These are phyloP conservation scores for Gari tellinella DNA, from an alignment of 2,888 invertebrate genomes.

Conservation along the genomic window DNA sequence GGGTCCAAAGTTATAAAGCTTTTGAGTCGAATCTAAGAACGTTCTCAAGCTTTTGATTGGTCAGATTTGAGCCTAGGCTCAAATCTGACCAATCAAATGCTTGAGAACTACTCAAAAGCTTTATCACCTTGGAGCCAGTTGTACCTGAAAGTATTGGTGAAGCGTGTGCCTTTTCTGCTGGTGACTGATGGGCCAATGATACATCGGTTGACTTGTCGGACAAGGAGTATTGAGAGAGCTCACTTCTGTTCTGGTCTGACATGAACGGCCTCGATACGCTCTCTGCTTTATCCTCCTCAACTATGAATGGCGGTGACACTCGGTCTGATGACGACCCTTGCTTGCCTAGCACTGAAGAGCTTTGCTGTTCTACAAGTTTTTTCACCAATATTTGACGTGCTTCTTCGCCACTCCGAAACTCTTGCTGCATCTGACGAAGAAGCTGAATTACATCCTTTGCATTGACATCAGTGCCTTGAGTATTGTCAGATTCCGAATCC, in stretches of 20 bases:
- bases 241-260: conserved; percentile 37
- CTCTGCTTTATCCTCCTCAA: neutral
- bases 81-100: too few relatives aligned
- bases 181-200: conserved; percentile 32
- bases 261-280: conserved; percentile 44
- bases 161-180: conserved; percentile 16
- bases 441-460: conserved; percentile 49
- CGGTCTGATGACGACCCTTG: neutral
- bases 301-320: neutral
- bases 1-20: too few relatives aligned
- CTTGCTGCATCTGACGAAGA: conserved; percentile 42
- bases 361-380: conserved; percentile 39
- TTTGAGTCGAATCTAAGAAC: too few relatives aligned
- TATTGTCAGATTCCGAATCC: neutral
- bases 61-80: too few relatives aligned
- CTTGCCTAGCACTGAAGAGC: neutral
- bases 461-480: conserved; percentile 20
- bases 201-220: conserved; percentile 52
- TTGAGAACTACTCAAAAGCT: too few relatives aligned
- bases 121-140: too few relatives aligned
- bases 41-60: too few relatives aligned
- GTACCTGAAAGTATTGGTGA: conserved; percentile 45
- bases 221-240: conserved; percentile 59
- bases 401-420: conserved; percentile 47
- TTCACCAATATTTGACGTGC: conserved; percentile 36